A percentile compares a stretch with the other conserved stretches of the same genome.
These are phyloP conservation scores for Nannoperca obscura DNA, from an alignment of 2,797 vertebrate species.

Conservation along the genomic window DNA sequence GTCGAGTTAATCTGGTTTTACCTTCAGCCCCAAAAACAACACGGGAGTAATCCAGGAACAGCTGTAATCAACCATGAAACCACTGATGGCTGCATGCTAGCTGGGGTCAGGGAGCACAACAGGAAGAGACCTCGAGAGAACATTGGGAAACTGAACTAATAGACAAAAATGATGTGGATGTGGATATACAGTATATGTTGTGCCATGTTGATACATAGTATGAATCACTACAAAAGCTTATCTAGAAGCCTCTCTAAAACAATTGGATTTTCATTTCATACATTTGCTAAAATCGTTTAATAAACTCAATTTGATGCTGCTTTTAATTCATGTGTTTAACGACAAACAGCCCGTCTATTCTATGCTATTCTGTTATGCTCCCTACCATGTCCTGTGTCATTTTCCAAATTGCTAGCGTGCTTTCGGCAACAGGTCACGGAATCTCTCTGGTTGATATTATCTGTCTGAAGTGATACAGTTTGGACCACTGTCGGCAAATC, in stretches of 20 bases:
- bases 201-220: slow-evolving; percentile 9
- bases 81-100: slow-evolving; percentile 70
- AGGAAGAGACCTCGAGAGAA: slow-evolving; percentile 64
- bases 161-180: slow-evolving; percentile 28
- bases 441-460: slow-evolving; percentile 32
- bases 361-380: background rate
- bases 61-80: slow-evolving; percentile 82
- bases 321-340: slow-evolving; percentile 1
- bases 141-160: slow-evolving; percentile 77
- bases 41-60: slow-evolving; percentile 78
- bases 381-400: background rate
- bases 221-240: background rate
- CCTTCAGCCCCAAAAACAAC: slow-evolving; percentile 84
- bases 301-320: background rate
- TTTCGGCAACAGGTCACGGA: slow-evolving; percentile 54
- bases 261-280: background rate
- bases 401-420: slow-evolving; percentile 7
- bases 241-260: background rate
- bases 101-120: slow-evolving; percentile 73
- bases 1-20: slow-evolving; percentile 84
- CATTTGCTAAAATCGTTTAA: background rate
- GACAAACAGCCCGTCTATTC: background rate
- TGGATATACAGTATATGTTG: slow-evolving; percentile 1
- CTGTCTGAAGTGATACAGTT: slow-evolving; percentile 30
- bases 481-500: slow-evolving; percentile 41